phyloP scores from a whole-genome alignment of 2,888 invertebrate species.

The Callimorpha dominula region DNA sequence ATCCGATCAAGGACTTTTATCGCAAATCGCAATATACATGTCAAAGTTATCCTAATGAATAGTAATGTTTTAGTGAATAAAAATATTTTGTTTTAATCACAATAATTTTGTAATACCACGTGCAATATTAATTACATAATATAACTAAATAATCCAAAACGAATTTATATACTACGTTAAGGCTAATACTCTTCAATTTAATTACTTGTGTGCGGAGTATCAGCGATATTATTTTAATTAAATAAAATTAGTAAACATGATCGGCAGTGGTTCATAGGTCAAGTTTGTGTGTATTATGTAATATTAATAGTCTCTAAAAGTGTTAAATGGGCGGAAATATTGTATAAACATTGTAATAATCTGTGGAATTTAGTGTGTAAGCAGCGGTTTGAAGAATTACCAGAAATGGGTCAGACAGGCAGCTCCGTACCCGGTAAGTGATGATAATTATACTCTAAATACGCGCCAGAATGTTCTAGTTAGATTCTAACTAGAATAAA shows the following conservation, averaged over 20 bases:
- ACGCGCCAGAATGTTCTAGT: conserved; percentile 53
- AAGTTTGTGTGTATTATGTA: conserved; percentile 60
- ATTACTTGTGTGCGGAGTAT: conserved; percentile 27
- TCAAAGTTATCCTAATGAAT: conserved; percentile 29
- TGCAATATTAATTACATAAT: conserved; percentile 46
- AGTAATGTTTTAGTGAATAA: conserved; percentile 38
- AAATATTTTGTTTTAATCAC: conserved; percentile 40
- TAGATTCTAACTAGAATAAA: conserved; percentile 62
- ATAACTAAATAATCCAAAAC: conserved; percentile 18
- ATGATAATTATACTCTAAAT: conserved; percentile 57
- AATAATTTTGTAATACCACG: conserved; percentile 54
- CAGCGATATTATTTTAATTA: conserved; percentile 43
- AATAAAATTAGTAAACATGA: conserved; percentile 66
- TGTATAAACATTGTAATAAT: conserved; percentile 36
- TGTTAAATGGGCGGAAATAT: conserved; percentile 59
- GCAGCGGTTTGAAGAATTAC: conserved; percentile 33
- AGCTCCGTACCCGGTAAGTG: conserved; percentile 81
- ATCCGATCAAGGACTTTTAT: conserved; percentile 42
- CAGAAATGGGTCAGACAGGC: conserved; percentile 78
- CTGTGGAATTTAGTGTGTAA: conserved; percentile 44
- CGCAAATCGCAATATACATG: conserved; percentile 41
- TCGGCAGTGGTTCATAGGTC: conserved; percentile 70
- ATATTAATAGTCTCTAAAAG: conserved; percentile 52
- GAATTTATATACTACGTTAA: conserved; percentile 14
- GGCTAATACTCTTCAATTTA: conserved; percentile 22